These are phyloP conservation scores for Prolemur simus DNA, from an alignment of 2,113 vertebrate genomes.

Conservation along the genomic window DNA sequence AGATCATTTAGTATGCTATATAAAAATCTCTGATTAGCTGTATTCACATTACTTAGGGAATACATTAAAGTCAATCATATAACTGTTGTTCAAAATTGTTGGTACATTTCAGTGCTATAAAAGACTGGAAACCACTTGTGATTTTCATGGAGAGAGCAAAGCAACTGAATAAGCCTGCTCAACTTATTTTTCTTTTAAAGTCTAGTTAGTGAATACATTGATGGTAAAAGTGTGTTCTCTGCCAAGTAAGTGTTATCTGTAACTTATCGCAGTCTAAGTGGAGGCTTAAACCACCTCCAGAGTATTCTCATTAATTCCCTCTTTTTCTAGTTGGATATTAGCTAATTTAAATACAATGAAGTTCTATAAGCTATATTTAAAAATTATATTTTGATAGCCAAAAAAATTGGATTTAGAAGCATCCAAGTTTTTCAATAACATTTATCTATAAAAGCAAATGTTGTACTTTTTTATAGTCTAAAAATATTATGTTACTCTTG, in stretches of 20 bases:
- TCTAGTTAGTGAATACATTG: not conserved
- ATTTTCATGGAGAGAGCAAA: not conserved
- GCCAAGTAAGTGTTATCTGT: no score
- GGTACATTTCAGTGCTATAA: not conserved
- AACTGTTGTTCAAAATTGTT: not conserved
- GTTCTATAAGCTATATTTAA: not conserved
- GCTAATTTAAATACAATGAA: not conserved
- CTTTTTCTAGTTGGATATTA: not conserved
- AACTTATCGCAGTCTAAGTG: not conserved
- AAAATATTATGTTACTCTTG: not conserved
- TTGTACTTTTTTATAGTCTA: not conserved
- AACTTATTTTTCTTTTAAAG: not conserved
- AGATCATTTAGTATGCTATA: not conserved
- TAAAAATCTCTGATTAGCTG: not conserved
- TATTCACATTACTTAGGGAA: not conserved
- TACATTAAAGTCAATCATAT: not conserved
- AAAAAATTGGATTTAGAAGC: not conserved
- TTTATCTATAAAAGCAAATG: not conserved
- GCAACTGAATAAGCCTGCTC: not conserved
- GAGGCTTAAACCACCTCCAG: not conserved
- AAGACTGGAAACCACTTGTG: not conserved
- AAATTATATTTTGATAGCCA: not conserved
- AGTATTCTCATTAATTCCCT: not conserved
- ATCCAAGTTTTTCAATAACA: not conserved
- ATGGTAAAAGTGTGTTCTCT: fast-evolving